phyloP scores from a whole-genome alignment of 2,888 invertebrate species.

The Pollenia griseotomentosa region DNA sequence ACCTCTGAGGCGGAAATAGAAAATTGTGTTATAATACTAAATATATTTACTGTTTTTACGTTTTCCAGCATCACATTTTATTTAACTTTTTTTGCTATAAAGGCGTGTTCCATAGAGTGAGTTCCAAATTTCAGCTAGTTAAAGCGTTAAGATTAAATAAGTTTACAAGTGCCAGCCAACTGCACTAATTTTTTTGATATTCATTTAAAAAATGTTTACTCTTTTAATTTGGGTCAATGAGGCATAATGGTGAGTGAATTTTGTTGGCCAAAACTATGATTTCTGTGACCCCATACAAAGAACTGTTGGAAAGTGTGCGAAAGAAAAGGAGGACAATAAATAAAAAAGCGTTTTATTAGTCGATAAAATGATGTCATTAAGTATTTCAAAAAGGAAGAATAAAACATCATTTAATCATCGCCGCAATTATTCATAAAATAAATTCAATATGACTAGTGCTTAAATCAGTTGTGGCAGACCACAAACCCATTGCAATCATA shows the following conservation, averaged over 20 bases:
- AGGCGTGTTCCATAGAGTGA: constrained; percentile 3
- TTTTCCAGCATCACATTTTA: background rate
- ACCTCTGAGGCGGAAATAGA: constrained; percentile 57
- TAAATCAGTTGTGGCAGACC: background rate
- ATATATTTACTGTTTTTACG: constrained; percentile 21
- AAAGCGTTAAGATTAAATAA: constrained; percentile 46
- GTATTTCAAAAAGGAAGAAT: background rate
- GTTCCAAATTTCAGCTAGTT: background rate
- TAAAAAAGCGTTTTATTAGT: constrained; percentile 30
- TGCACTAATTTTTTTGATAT: background rate
- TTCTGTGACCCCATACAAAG: constrained; percentile 38
- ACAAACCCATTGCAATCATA: background rate
- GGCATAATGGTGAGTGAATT: constrained; percentile 47
- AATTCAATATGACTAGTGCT: background rate
- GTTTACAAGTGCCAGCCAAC: constrained; percentile 36
- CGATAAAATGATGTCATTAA: constrained; percentile 15
- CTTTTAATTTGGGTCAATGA: constrained; percentile 55
- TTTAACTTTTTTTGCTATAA: background rate
- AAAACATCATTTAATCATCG: constrained; percentile 1
- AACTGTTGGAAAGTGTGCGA: background rate
- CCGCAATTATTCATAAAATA: background rate
- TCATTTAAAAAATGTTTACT: constrained; percentile 31
- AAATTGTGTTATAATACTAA: constrained; percentile 50
- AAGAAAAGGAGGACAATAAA: background rate
- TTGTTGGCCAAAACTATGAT: constrained; percentile 15